Percentiles rank a stretch among this genome's conserved stretches.
phyloP scores from a whole-genome alignment of 2,888 invertebrate genomes.

The Digitonthophagus gazella region DNA sequence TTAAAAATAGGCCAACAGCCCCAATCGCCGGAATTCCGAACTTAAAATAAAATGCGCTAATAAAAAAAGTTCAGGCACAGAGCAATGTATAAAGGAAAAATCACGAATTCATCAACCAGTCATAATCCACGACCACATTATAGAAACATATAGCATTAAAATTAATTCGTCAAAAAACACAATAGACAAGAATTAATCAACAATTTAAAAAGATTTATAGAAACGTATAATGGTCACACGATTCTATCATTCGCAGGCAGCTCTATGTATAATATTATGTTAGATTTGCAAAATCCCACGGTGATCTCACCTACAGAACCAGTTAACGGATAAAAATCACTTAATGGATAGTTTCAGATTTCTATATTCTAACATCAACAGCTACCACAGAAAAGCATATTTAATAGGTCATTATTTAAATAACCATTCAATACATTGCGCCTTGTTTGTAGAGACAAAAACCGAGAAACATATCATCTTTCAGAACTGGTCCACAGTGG shows the following conservation, averaged over 20 bases:
- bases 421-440: slow-evolving; percentile 13
- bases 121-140: too few relatives aligned
- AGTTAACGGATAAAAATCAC: not conserved
- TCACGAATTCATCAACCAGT: too few relatives aligned
- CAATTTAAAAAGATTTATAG: slow-evolving; percentile 18
- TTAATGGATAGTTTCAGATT: slow-evolving; percentile 15
- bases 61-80: too few relatives aligned
- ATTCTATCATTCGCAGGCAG: slow-evolving; percentile 15
- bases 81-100: too few relatives aligned
- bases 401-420: slow-evolving; percentile 17
- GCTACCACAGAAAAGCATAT: slow-evolving; percentile 15
- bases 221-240: slow-evolving; percentile 6
- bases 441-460: slow-evolving; percentile 26
- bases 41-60: too few relatives aligned
- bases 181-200: too few relatives aligned
- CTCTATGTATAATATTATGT: slow-evolving; percentile 17
- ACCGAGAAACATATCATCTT: slow-evolving; percentile 17
- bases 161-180: too few relatives aligned
- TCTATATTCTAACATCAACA: slow-evolving; percentile 25
- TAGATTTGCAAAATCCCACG: slow-evolving; percentile 4
- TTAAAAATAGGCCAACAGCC: too few relatives aligned
- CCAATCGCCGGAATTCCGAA: too few relatives aligned
- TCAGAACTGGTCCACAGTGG: slow-evolving; percentile 20
- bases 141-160: too few relatives aligned
- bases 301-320: not conserved